phyloP scores from a whole-genome alignment of 2,113 vertebrate species.

The Apus apus region DNA sequence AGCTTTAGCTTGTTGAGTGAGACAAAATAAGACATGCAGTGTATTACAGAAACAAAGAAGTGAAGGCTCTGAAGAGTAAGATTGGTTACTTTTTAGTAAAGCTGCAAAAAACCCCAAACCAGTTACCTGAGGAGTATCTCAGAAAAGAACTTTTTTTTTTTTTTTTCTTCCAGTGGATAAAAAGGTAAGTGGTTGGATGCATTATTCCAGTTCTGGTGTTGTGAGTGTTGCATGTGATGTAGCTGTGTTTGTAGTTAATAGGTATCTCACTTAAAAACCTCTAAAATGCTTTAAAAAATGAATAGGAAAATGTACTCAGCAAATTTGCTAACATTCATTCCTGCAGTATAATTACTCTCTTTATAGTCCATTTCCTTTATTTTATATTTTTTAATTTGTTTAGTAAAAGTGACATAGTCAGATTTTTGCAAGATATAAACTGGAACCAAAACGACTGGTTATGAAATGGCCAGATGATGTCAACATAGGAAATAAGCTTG shows the following conservation, averaged over 20 bases:
- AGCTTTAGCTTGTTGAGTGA: fast-evolving
- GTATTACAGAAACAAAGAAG: background rate
- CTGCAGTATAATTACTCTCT: background rate
- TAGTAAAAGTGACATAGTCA: background rate
- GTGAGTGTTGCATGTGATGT: background rate
- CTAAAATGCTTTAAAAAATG: background rate
- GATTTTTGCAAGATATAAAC: background rate
- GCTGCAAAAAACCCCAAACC: background rate
- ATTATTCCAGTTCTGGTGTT: background rate
- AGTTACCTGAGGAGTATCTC: background rate
- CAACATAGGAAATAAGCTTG: background rate
- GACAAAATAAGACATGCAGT: background rate
- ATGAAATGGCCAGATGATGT: background rate
- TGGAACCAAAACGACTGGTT: background rate
- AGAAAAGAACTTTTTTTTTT: background rate
- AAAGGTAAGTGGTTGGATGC: background rate
- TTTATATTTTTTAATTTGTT: background rate
- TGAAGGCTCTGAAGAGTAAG: background rate
- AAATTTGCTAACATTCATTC: background rate
- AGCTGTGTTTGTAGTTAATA: background rate
- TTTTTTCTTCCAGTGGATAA: background rate
- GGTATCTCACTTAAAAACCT: background rate
- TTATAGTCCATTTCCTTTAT: background rate
- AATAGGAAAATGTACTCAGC: background rate
- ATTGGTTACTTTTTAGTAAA: background rate